phyloP scores from a whole-genome alignment of 1,140 invertebrate genomes.

The Mylabris phalerata region DNA sequence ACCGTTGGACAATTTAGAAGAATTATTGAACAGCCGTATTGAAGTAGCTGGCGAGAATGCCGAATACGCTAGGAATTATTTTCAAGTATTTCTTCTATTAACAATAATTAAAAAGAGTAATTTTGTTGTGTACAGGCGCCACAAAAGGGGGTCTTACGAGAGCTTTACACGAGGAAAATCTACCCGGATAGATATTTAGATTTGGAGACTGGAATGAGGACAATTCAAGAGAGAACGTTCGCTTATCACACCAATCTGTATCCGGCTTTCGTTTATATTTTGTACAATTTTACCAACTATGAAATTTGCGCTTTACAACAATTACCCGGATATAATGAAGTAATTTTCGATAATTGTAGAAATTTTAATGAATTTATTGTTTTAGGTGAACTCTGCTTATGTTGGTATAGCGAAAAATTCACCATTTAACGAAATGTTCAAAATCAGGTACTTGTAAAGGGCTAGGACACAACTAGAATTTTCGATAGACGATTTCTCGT shows the following conservation, averaged over 20 bases:
- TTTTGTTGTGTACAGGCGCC: conserved; percentile 5
- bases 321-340: conserved; percentile 20
- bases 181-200: conserved; percentile 18
- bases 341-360: not conserved
- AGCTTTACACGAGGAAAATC: conserved; percentile 27
- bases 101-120: too few relatives aligned
- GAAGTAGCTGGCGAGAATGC: conserved; percentile 24
- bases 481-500: too few relatives aligned
- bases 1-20: conserved; percentile 19
- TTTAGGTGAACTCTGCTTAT: conserved; percentile 35
- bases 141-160: conserved; percentile 12
- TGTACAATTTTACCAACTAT: conserved; percentile 28
- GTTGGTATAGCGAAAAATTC: conserved; percentile 44
- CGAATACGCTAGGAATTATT: conserved; percentile 25
- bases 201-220: conserved; percentile 23
- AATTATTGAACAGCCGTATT: conserved; percentile 28
- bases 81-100: conserved; percentile 18
- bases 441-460: conserved; percentile 28
- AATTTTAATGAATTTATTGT: not conserved
- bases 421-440: conserved; percentile 46
- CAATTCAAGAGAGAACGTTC: conserved; percentile 28
- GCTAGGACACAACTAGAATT: not conserved
- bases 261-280: conserved; percentile 23
- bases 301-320: conserved; percentile 31
- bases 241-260: conserved; percentile 24